phyloP scores from a whole-genome alignment of 2,113 vertebrate genomes.

The Thryonomys swinderianus region DNA sequence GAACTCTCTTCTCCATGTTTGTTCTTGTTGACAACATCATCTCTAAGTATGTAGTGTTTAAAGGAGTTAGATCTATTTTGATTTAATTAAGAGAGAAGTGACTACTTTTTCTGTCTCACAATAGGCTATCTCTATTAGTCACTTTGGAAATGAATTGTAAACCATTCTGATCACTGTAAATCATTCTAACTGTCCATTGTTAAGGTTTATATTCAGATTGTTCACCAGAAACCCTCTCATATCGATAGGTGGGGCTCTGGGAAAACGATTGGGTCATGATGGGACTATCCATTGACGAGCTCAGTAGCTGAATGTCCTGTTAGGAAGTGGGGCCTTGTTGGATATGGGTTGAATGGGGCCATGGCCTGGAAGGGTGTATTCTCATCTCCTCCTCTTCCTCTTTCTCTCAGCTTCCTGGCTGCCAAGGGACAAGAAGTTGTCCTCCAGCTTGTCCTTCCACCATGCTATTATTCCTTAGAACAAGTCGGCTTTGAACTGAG shows the following conservation, averaged over 20 bases:
- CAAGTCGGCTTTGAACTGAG: background rate
- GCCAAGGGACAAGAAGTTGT: background rate
- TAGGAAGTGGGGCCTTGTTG: background rate
- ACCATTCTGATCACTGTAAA: background rate
- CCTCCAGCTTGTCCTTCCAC: background rate
- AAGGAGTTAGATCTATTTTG: constrained; percentile 30
- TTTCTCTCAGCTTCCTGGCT: background rate
- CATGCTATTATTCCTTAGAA: background rate
- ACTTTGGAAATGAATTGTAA: background rate
- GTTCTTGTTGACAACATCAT: background rate
- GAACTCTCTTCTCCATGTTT: background rate
- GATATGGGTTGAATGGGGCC: background rate
- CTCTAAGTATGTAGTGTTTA: background rate
- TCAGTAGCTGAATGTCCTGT: background rate
- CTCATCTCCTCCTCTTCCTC: background rate
- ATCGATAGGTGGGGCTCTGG: background rate
- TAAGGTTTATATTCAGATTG: background rate
- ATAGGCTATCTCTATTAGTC: background rate
- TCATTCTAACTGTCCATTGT: background rate
- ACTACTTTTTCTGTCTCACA: background rate
- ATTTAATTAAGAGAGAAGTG: background rate
- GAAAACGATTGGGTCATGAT: background rate
- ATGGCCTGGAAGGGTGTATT: background rate
- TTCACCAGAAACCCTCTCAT: background rate
- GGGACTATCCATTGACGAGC: too few relatives aligned